Base-by-base conservation (phyloP, 2,113 vertebrate species). In the Murina feae region DNA sequence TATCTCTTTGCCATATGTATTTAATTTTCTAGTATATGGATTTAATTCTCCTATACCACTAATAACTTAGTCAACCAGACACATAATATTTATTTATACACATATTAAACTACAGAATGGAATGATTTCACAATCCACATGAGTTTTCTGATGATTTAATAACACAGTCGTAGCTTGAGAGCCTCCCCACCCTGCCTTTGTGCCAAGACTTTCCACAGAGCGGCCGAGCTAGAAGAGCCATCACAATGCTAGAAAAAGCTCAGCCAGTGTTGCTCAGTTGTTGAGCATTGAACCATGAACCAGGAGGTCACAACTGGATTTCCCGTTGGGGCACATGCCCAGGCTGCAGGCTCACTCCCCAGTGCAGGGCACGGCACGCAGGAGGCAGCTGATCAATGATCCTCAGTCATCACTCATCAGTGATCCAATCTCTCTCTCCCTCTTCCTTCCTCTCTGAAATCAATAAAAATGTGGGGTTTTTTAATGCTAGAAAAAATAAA, bases 21-120 rank as follows among this genome's bases (percentile, higher is more conserved):
- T 94, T 93, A 93, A 89, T 69, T 96, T 93, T 96, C 87, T 72
- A 65, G 39, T 80, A 78, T 75, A 18, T 96, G 12, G 82, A 81
- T 76, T 83, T 76, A 68, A 28, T 86, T 96, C 47, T 96, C 47
- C 21, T 83, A 14, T 44, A 55, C 3, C 44, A 89, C 42, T 89
- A 90, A 44, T 91, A 86, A 93, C 25, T 83, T 63, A 90, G 60
- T 42, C 44, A 89, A 66, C 30, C 32, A 68, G n/a, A 79, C 3
- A 87, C 13, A 44, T 42, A 65, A 87, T 88, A 17, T 37, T 68
- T 83, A 69, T 58, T 6, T 49, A n/a, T 9, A 44, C 25, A 35
- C 17, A 92, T 68, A 68, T 4, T 75, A 32, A 93, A 91, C 47
- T 68, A 55, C 2, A 55, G 3, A 53, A 75, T 32, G 66, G 30